A percentile compares a stretch with the other conserved stretches of the same genome.
These are phyloP conservation scores for Lagorchestes hirsutus DNA, from an alignment of 2,797 vertebrate species.

Conservation along the genomic window DNA sequence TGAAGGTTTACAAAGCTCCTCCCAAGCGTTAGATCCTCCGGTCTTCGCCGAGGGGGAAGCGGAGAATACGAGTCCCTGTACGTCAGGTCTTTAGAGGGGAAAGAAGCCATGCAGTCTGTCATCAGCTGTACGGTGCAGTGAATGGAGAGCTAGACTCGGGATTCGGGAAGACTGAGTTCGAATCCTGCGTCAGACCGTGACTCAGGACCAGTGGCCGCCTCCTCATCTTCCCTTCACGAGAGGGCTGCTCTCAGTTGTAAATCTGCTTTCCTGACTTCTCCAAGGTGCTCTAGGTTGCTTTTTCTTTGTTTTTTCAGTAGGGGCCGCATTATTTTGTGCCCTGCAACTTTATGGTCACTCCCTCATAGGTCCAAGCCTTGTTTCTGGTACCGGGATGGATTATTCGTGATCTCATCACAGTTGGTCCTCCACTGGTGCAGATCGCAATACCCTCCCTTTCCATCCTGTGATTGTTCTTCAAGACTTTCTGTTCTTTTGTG, in stretches of 20 bases:
- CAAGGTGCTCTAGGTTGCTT: neutral
- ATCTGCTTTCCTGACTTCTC: no score
- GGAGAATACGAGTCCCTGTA: neutral
- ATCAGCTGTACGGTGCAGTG: neutral
- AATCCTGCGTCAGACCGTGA: neutral
- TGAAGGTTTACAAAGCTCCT: neutral
- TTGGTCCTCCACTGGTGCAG: neutral
- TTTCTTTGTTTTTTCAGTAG: neutral
- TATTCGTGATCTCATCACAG: neutral
- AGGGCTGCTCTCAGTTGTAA: neutral
- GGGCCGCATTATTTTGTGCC: neutral
- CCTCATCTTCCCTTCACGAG: no score
- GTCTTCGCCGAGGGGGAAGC: neutral
- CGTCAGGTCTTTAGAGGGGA: neutral
- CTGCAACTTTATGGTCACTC: neutral
- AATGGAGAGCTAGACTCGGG: neutral
- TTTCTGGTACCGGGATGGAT: neutral
- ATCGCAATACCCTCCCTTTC: neutral
- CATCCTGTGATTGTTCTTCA: neutral
- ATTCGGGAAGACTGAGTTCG: neutral
- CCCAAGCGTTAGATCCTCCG: neutral
- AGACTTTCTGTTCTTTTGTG: neutral
- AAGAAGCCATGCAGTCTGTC: neutral
- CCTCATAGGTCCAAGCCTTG: neutral
- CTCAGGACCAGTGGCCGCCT: neutral